Conservation (phyloP, 30 jellyfish, hydroid and myxozoan species). For the Aurelia sp. region DNA sequence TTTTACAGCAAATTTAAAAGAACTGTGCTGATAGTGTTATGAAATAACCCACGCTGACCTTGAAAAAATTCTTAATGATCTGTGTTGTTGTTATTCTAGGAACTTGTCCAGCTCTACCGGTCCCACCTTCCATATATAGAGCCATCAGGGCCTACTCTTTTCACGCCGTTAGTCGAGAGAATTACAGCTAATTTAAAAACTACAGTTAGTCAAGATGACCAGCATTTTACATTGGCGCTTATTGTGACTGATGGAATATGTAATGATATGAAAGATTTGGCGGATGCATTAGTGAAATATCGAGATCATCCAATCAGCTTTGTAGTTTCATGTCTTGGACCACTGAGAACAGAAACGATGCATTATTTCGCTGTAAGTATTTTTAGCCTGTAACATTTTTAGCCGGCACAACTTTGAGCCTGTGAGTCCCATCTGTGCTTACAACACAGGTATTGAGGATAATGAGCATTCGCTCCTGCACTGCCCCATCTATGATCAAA, state of each 20-base stretch:
- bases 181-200: slow-evolving; percentile 13
- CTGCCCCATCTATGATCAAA: too few relatives aligned
- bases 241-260: slow-evolving; percentile 78
- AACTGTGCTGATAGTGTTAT: too few relatives aligned
- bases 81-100: slow-evolving; percentile 19
- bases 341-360: slow-evolving; percentile 53
- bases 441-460: too few relatives aligned
- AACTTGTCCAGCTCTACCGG: slow-evolving; percentile 55
- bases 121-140: slow-evolving; percentile 25
- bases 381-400: too few relatives aligned
- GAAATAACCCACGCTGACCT: too few relatives aligned
- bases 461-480: too few relatives aligned
- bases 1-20: slow-evolving; percentile 20
- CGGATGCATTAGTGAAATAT: slow-evolving; percentile 22
- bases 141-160: slow-evolving; percentile 80
- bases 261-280: slow-evolving; percentile 76
- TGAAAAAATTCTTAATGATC: too few relatives aligned
- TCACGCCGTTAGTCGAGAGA: slow-evolving; percentile 44
- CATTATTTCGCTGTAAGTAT: slow-evolving; percentile 46
- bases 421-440: too few relatives aligned
- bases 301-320: slow-evolving; percentile 60
- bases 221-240: slow-evolving; percentile 46
- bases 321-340: slow-evolving; percentile 55
- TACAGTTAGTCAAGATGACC: slow-evolving; percentile 23
- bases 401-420: too few relatives aligned